These are phyloP conservation scores for Cryptosula pallasiana DNA, from an alignment of 2,888 invertebrate species.

Conservation along the genomic window DNA sequence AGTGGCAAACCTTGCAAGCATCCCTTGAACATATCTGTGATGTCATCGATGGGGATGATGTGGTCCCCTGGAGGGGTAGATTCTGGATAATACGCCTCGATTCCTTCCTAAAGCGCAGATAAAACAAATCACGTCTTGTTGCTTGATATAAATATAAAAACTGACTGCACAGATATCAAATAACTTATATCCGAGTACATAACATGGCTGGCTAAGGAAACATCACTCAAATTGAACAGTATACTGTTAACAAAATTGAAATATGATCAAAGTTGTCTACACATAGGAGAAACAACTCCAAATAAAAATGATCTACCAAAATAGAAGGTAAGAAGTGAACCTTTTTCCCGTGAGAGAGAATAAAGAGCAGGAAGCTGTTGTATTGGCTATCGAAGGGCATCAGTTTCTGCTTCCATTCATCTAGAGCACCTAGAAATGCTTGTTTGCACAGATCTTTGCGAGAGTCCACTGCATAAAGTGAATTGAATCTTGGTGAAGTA, in stretches of 20 bases:
- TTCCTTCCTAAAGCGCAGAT: neutral
- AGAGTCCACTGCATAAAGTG: neutral
- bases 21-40: neutral
- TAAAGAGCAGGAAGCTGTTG: constrained; percentile 19
- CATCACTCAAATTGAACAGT: too few relatives aligned
- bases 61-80: neutral
- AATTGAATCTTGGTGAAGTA: neutral
- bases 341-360: constrained; percentile 14
- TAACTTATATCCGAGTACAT: too few relatives aligned
- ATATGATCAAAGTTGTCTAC: too few relatives aligned
- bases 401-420: neutral
- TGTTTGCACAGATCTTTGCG: neutral
- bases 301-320: neutral
- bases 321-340: neutral
- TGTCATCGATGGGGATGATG: neutral
- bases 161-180: too few relatives aligned
- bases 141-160: too few relatives aligned
- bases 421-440: neutral
- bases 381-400: neutral
- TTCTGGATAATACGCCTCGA: neutral
- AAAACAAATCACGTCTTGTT: too few relatives aligned
- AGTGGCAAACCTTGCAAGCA: neutral
- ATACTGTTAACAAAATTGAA: too few relatives aligned
- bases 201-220: too few relatives aligned
- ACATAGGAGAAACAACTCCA: too few relatives aligned